phyloP scores from a whole-genome alignment of 23 tunicate genomes.

The Ascidia mentula region DNA sequence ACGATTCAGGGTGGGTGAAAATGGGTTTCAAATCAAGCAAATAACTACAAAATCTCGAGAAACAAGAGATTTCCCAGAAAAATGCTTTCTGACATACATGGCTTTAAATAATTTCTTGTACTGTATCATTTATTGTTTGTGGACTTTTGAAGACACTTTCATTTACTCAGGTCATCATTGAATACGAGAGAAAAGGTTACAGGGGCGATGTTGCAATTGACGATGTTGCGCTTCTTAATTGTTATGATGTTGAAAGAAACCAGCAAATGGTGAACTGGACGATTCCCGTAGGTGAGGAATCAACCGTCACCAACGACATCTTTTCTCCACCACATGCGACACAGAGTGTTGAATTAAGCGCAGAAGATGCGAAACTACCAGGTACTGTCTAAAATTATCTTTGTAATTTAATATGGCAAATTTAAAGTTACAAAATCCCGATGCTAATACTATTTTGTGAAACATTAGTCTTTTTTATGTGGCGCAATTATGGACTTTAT shows the following conservation, averaged over 20 bases:
- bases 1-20: neutral
- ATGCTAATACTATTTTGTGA: too few relatives aligned
- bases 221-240: constrained; percentile 60
- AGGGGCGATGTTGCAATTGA: constrained; percentile 83
- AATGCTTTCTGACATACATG: too few relatives aligned
- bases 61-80: too few relatives aligned
- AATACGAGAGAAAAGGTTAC: constrained; percentile 60
- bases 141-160: too few relatives aligned
- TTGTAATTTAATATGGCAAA: too few relatives aligned
- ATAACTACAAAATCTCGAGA: too few relatives aligned
- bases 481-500: neutral
- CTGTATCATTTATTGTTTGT: too few relatives aligned
- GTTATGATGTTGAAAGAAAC: constrained; percentile 13
- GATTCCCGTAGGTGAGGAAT: neutral
- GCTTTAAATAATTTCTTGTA: too few relatives aligned
- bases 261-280: neutral
- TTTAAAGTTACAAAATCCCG: too few relatives aligned
- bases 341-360: neutral
- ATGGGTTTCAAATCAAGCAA: too few relatives aligned
- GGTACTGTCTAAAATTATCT: too few relatives aligned
- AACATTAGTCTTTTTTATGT: neutral
- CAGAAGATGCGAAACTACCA: constrained; percentile 1
- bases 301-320: neutral
- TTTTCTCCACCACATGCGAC: neutral
- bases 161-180: constrained; percentile 62